Percentiles rank a stretch among this genome's conserved stretches.
Conservation (phyloP, 2,113 vertebrate genomes). For the Pseudolaguvia tuberculata region DNA sequence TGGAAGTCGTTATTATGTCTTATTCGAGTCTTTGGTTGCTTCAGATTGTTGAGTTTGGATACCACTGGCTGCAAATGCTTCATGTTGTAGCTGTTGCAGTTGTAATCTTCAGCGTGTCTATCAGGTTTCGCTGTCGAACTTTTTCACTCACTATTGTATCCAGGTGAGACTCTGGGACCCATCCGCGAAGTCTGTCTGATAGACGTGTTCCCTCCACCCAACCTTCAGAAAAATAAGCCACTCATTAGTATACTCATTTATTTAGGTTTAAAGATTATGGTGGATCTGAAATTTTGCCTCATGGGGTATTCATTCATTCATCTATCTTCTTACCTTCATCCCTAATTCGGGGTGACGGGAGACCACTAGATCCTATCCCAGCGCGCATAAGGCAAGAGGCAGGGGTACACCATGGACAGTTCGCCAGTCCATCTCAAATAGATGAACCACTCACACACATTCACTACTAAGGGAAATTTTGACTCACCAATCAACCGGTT, state of each 20-base stretch:
- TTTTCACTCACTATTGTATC: conserved; percentile 78
- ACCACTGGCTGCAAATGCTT: conserved; percentile 12
- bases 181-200: conserved; percentile 85
- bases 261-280: not conserved
- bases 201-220: conserved; percentile 90
- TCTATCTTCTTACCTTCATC: too few relatives aligned
- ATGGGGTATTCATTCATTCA: too few relatives aligned
- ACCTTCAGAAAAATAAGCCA: conserved; percentile 62
- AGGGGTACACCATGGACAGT: too few relatives aligned
- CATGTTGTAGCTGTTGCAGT: conserved; percentile 71
- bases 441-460: too few relatives aligned
- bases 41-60: not conserved
- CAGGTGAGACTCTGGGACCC: conserved; percentile 82
- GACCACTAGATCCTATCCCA: too few relatives aligned
- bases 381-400: too few relatives aligned
- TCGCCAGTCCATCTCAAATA: too few relatives aligned
- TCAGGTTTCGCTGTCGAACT: conserved; percentile 78
- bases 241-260: not conserved
- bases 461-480: too few relatives aligned
- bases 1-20: conserved; percentile 1
- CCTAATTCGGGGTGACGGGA: too few relatives aligned
- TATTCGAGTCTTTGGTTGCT: not conserved
- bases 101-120: conserved; percentile 84
- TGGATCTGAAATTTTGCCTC: not conserved
- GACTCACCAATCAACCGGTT: too few relatives aligned